Conservation (phyloP, 1,140 invertebrate species). For the Hylaeus anthracinus region DNA sequence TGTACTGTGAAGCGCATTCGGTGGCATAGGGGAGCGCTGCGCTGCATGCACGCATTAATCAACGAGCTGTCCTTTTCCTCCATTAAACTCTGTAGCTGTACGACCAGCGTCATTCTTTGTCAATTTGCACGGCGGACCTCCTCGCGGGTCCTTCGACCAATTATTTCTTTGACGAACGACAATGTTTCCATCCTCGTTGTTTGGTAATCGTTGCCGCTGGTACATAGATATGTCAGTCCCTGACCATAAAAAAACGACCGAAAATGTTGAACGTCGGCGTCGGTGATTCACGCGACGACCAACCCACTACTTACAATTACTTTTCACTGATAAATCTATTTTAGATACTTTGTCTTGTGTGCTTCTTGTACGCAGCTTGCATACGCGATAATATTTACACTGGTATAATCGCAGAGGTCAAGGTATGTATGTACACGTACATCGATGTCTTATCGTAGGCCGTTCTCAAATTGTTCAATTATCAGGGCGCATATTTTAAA, state of each 20-base stretch:
- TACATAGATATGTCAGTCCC: no score
- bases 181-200: conserved; percentile 12
- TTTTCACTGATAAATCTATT: conserved; percentile 10
- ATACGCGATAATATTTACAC: conserved; percentile 2
- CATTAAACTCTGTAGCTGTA: conserved; percentile 37
- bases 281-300: conserved; percentile 17
- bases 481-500: not conserved
- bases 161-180: conserved; percentile 46
- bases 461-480: not conserved
- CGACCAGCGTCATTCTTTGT: conserved; percentile 63
- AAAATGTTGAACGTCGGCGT: not conserved
- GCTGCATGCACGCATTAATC: conserved; percentile 44
- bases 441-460: not conserved
- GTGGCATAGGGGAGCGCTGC: conserved; percentile 35
- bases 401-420: no score
- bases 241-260: not conserved
- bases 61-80: conserved; percentile 44
- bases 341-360: not conserved
- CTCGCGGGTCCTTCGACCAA: conserved; percentile 44
- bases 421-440: not conserved
- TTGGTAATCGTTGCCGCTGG: no score
- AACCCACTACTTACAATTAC: not conserved
- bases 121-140: conserved; percentile 62
- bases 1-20: conserved; percentile 9
- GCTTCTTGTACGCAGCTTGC: not conserved